Base-by-base conservation (phyloP, 2,113 vertebrate species). In the Bubo blakistoni region DNA sequence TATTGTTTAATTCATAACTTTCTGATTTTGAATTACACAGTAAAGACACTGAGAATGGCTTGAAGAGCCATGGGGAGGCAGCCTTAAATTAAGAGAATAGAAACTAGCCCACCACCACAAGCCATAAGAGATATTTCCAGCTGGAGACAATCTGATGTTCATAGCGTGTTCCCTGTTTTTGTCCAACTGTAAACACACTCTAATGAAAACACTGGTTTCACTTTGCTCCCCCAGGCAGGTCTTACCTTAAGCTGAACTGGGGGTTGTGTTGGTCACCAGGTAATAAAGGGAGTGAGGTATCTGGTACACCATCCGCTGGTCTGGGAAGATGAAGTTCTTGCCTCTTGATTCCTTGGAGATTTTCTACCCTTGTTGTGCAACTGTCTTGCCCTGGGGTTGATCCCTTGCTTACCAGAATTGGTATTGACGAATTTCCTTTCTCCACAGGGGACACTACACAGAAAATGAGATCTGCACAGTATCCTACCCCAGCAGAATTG, bases 401-500 rank as follows among this genome's bases (percentile, higher is more conserved):
- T 95, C 79, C 29, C 29, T 81, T 25, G 34, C 77, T 93, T 61
- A 40, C 34, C 79, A 70, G 81, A n/a, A 55, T 22, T 1, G 1
- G 17, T 47, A 76, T 14, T 97, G 91, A 97, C 18, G 0, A 66
- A 42, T 95, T 96, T 94, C 95, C 82, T 97, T 96, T 97, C 91
- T 97, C 98, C 95, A 13, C 98, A 99, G 99, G 99, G 99, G 99
- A 99, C 99, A 99, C 99, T 99, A 99, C 99, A 99, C 99, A 99
- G 99, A 99, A 99, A 99, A 99, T 99, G 99, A 99, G 99, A 99
- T 99, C 99, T 97, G 98, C 99, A 99, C 99, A 99, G 98, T 99
- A 99, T 98, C 99, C 99, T 98, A 99, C 99, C 98, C 99, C 99
- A 98, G 99, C 99, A 98, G 99, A 99, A 99, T 99, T 99, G 99